Base-by-base conservation (phyloP, 2,888 invertebrate genomes). In the Drosophila hawaiiensis region DNA sequence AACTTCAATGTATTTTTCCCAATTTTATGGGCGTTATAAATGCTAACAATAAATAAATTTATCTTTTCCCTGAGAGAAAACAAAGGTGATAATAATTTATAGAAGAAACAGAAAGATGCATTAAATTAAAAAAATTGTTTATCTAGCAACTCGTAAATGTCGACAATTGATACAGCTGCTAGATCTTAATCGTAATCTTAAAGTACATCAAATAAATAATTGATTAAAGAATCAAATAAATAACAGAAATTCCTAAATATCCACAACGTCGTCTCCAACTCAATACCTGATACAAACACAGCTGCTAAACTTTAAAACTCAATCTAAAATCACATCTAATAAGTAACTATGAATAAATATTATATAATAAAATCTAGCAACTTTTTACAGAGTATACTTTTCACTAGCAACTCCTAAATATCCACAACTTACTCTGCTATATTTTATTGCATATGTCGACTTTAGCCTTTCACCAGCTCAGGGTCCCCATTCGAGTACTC, bases 401-500 rank as follows among this genome's bases (percentile, higher is more conserved):
- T 4, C 7, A 25, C 16, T 4, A 4, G 16, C 25, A 25, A 47
- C 25, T 47, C 16, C 9, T 14, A 14, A 14, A 14, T 14, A 22
- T 14, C 7, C 14, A 14, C 47, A 14, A 22, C n/a, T 12, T n/a
- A n/a, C 47, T 35, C 14, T 16, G 35, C 35, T 35, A 16, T 35
- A 16, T 35, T 35, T 35, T 2, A 35, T 16, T 16, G 16, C 0
- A 35, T 16, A n/a, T 68, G 16, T 60, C n/a, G 41, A 37, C 28
- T 56, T 53, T 69, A 72, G 72, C 74, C 74, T 75, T 68, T 68
- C 39, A 25, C 50, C 14, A 22, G 63, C 14, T 33, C 63, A 74
- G 63, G 75, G 68, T 74, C 41, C 31, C 49, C 68, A 22, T 3
- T 10, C 16, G 6, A 58, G 31, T 19, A 35, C 47, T 54, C 53